phyloP scores from a whole-genome alignment of 2,797 vertebrate species.

The Gymnopithys bicolor region DNA sequence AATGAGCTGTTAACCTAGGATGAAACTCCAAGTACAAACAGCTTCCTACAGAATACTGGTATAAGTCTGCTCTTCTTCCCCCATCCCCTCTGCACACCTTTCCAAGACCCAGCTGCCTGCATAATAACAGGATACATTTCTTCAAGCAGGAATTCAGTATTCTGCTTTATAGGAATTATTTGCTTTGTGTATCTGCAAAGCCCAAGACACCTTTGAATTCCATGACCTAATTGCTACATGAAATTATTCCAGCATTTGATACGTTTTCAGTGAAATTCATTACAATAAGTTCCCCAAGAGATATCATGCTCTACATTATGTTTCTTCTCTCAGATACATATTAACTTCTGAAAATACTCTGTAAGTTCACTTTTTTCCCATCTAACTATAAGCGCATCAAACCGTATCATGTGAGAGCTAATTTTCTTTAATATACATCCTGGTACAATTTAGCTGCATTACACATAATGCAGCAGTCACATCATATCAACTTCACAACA shows the following conservation, averaged over 20 bases:
- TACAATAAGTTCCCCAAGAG: slow-evolving; percentile 32
- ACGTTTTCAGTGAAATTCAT: slow-evolving; percentile 22
- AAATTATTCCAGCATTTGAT: slow-evolving; percentile 28
- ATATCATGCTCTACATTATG: neutral
- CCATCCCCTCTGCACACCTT: neutral
- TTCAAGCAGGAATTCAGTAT: neutral
- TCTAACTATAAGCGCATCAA: neutral
- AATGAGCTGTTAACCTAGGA: neutral
- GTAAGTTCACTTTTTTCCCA: slow-evolving; percentile 1
- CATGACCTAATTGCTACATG: slow-evolving; percentile 36
- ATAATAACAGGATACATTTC: neutral
- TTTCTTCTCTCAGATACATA: slow-evolving; percentile 10
- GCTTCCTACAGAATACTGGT: neutral
- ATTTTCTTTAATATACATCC: slow-evolving; percentile 52
- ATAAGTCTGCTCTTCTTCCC: neutral
- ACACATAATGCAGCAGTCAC: slow-evolving; percentile 29
- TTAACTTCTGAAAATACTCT: neutral
- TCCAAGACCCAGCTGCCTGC: neutral
- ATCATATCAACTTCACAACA: slow-evolving; percentile 20
- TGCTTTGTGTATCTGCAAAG: neutral
- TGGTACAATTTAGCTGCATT: slow-evolving; percentile 39
- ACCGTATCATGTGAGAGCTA: neutral
- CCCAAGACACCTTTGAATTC: slow-evolving; percentile 3
- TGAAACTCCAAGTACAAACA: neutral
- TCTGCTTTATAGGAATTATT: neutral